These are phyloP conservation scores for Ctenochaetus hawaiiensis DNA, from an alignment of 2,797 vertebrate species.

Conservation along the genomic window DNA sequence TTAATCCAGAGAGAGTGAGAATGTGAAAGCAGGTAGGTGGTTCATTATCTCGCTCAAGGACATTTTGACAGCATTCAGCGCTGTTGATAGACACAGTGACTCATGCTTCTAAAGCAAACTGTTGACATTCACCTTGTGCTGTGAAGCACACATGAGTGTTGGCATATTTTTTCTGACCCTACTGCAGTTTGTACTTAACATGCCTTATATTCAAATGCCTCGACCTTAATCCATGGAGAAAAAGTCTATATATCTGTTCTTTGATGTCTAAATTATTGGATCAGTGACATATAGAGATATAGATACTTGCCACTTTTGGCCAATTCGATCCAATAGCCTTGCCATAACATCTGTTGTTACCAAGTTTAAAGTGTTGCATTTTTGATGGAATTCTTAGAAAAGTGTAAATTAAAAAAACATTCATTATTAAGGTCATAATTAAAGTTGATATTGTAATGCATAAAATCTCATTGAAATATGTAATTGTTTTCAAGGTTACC, in stretches of 20 bases:
- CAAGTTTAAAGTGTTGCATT: not conserved
- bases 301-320: not conserved
- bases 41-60: constrained; percentile 61
- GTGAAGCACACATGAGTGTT: constrained; percentile 23
- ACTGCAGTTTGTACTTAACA: constrained; percentile 14
- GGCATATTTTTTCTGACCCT: constrained; percentile 31
- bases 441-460: not conserved
- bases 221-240: not conserved
- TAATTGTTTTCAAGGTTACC: too few relatives aligned
- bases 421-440: not conserved
- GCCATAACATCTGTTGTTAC: not conserved
- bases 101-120: constrained; percentile 50
- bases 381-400: not conserved
- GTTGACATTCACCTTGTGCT: constrained; percentile 30
- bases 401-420: not conserved
- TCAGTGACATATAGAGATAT: not conserved
- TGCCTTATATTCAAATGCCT: constrained; percentile 31
- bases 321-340: not conserved
- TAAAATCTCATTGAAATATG: not conserved
- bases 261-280: constrained; percentile 4
- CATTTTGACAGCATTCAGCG: constrained; percentile 62
- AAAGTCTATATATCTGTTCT: not conserved
- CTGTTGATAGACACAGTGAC: constrained; percentile 56
- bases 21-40: constrained; percentile 56
- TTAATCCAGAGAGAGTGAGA: constrained; percentile 41